Base-by-base conservation (phyloP, 2,797 vertebrate genomes). In the Sternotherus odoratus region DNA sequence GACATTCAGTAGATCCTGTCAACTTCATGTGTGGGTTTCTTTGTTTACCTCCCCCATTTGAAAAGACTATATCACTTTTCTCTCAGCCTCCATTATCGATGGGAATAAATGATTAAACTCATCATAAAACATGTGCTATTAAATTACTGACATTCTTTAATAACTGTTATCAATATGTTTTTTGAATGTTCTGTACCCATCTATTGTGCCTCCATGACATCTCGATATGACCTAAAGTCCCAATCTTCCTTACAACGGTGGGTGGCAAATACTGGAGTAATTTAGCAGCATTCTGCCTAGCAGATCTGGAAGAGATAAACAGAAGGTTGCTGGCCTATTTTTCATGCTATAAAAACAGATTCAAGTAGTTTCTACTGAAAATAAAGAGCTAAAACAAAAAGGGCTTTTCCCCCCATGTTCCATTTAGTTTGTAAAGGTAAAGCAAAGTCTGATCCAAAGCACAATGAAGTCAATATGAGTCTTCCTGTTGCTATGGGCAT, bases 191-290 rank as follows among this genome's bases (percentile, higher is more conserved):
- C 0, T 53, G 4, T 10, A 30, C 77, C n/a, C n/a, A 4, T 1
- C 36, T 24, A 48, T 12, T 80, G 78, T 63, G 16, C 17, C 30
- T 49, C 23, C 8, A 50, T 39, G 21, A 56, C 82, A 57, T 89
- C 51, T 69, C 50, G 26, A 26, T 26, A 13, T 49, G 85, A 85
- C 91, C 83, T 89, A 79, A 77, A 92, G 92, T 91, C 82, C 48
- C 15, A 93, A 6, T 54, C 75, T 93, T 86, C 60, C 72, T 96
- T 95, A 90, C 89, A 90, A 48, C 83, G 46, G 1, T 19, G 77
- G 63, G 86, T 90, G 74, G n/a, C 92, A 56, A 92, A 86, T 28
- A 74, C 50, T n/a, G 1, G 10, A 87, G 26, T 77, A 53, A 86
- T 96, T 74, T 77, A 86, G 85, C 80, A 51, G 80, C 53, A 3